Evolutionary conservation across 2,888 invertebrate genomes (phyloP), one percentile per base, ranked within the genome.

Genomic region (Plutella xylostella): DNA sequence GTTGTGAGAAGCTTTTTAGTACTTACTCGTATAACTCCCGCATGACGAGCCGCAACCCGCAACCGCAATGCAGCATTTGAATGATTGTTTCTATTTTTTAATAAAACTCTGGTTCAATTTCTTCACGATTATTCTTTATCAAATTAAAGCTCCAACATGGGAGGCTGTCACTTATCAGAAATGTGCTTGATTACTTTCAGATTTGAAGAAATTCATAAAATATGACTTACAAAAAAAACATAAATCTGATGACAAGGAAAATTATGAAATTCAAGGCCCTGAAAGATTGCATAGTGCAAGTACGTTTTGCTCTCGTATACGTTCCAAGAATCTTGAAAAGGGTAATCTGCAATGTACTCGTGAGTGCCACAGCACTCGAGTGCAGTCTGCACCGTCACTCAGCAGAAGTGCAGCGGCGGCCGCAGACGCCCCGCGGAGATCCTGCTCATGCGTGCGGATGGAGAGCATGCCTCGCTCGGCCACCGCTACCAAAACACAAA

Each of bases 141-240:
- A n/a, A n/a, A n/a, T n/a, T n/a, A n/a, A n/a, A n/a, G n/a, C n/a
- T n/a, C n/a, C n/a, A n/a, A n/a, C n/a, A n/a, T n/a, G n/a, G n/a
- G n/a, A n/a, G n/a, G n/a, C n/a, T n/a, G 22, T 9, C 22, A 22
- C 22, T 6, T n/a, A 4, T 28, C 7, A 28, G 2, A 28, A 28
- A 9, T n/a, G 4, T 15, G 6, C 38, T 11, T 17, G 39, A 45
- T 51, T 20, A 44, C 46, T 73, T 79, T 41, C 65, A 91, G 91
- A 91, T 74, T 72, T 91, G 42, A 91, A 90, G 62, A 86, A 86
- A 53, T 65, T 89, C 6, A 88, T 90, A 22, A 90, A 89, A 60
- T 86, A 89, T 62, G 89, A 89, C 48, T 61, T 80, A 11, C 72
- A 85, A 54, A 70, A 69, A 28, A 69, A 68, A 49, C 65, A 69